A percentile compares a stretch with the other conserved stretches of the same genome.
Conservation (phyloP, 1,140 invertebrate genomes). For the Oryctes rhinoceros region DNA sequence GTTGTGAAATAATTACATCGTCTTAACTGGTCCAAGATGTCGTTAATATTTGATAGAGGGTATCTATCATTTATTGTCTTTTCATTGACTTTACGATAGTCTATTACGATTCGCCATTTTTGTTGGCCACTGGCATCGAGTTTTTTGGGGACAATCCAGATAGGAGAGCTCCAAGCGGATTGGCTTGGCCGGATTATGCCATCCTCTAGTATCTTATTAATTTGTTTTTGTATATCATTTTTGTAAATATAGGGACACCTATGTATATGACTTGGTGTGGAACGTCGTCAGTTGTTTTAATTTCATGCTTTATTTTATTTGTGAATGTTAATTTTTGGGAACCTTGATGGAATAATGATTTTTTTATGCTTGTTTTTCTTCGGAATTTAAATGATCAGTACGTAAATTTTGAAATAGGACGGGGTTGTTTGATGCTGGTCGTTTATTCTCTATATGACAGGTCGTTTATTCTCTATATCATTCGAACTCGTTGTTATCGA, state of each 20-base stretch:
- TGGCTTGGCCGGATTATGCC: conserved; percentile 28
- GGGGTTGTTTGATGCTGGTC: neutral
- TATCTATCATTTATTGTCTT: conserved; percentile 58
- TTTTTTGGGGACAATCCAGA: conserved; percentile 56
- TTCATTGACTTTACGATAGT: conserved; percentile 58
- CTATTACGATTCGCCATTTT: conserved; percentile 59
- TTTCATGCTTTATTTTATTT: conserved; percentile 27
- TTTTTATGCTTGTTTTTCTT: neutral
- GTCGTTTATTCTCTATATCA: neutral
- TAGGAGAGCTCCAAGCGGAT: conserved; percentile 49
- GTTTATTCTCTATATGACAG: neutral
- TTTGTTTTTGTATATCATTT: conserved; percentile 53
- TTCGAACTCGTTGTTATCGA: neutral
- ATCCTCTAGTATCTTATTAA: neutral
- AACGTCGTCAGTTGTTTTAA: conserved; percentile 43
- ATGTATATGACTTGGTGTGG: conserved; percentile 50
- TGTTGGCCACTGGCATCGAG: conserved; percentile 49
- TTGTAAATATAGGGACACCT: conserved; percentile 52
- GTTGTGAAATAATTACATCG: conserved; percentile 42
- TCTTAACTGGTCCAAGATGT: conserved; percentile 61
- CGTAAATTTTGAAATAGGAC: neutral
- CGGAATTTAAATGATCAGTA: neutral
- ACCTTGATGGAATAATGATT: neutral
- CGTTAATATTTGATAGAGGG: conserved; percentile 64
- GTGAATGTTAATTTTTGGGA: neutral